Evolutionary conservation across 2,888 invertebrate species (phyloP).

Genomic region (Aporophyla nigra): DNA sequence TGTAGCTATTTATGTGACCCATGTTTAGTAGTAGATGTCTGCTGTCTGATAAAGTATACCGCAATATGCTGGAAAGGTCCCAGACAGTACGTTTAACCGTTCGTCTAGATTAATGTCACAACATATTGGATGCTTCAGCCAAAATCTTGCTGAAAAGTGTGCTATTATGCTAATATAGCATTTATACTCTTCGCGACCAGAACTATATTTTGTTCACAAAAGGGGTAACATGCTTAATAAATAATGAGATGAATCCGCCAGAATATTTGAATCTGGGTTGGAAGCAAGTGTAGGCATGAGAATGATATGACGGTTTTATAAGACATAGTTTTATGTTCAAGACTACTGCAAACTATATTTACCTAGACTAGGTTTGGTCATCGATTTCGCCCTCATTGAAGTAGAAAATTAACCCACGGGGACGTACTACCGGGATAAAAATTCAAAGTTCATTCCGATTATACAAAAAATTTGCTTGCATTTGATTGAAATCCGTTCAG

Average conservation of each 20-base stretch:
- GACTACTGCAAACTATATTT: not conserved
- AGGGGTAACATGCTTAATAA: slow-evolving; percentile 22
- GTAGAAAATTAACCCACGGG: too few species aligned
- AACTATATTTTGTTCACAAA: slow-evolving; percentile 12
- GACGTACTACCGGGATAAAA: too few species aligned
- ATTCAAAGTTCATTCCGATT: too few species aligned
- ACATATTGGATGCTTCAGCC: slow-evolving; percentile 59
- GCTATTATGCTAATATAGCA: slow-evolving; percentile 57
- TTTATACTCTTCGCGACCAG: slow-evolving; percentile 35
- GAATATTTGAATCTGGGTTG: slow-evolving; percentile 1
- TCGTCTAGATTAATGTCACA: slow-evolving; percentile 61
- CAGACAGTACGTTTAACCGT: slow-evolving; percentile 58
- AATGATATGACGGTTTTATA: not conserved
- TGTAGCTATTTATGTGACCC: slow-evolving; percentile 49
- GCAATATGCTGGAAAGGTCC: slow-evolving; percentile 60
- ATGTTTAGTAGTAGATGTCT: slow-evolving; percentile 39
- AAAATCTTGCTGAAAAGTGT: slow-evolving; percentile 59
- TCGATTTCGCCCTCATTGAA: too few species aligned
- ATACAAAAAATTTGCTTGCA: too few species aligned
- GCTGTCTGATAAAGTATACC: slow-evolving; percentile 57
- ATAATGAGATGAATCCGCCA: slow-evolving; percentile 20
- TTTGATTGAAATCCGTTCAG: too few species aligned
- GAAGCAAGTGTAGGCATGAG: not conserved
- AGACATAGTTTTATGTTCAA: not conserved
- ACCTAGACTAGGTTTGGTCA: too few species aligned